Conservation (phyloP, 1,140 invertebrate genomes). For the Reticulitermes speratus region DNA sequence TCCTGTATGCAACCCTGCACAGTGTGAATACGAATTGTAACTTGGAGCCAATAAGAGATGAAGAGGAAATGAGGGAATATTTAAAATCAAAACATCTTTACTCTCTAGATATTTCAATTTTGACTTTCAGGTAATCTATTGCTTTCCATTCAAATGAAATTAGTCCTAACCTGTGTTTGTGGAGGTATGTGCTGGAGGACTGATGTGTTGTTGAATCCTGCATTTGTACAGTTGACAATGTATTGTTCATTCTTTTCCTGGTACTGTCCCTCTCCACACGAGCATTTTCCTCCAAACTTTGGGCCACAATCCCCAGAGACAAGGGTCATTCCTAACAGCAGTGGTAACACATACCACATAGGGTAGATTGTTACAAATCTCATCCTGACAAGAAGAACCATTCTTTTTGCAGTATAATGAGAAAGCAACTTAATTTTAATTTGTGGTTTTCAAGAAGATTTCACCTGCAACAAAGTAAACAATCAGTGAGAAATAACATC, state of each 20-base stretch:
- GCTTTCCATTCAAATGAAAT: neutral
- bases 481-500: no score
- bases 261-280: conserved; percentile 56
- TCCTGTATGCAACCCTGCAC: no score
- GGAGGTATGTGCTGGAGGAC: conserved; percentile 63
- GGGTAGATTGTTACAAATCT: neutral
- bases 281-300: conserved; percentile 53
- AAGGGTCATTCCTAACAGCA: neutral
- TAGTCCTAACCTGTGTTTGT: conserved; percentile 57
- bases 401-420: neutral
- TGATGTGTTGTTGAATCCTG: conserved; percentile 56
- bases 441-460: no score
- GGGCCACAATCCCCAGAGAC: conserved; percentile 48
- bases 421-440: neutral
- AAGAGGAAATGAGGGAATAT: no score
- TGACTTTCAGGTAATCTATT: no score
- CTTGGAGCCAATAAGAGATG: no score
- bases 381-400: neutral
- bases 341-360: neutral
- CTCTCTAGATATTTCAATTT: no score
- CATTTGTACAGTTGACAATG: conserved; percentile 73
- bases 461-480: no score
- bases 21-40: no score
- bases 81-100: no score
- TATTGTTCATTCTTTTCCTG: conserved; percentile 53